Evolutionary conservation across 2,797 vertebrate genomes (phyloP).

Genomic region (Pristis pectinata): DNA sequence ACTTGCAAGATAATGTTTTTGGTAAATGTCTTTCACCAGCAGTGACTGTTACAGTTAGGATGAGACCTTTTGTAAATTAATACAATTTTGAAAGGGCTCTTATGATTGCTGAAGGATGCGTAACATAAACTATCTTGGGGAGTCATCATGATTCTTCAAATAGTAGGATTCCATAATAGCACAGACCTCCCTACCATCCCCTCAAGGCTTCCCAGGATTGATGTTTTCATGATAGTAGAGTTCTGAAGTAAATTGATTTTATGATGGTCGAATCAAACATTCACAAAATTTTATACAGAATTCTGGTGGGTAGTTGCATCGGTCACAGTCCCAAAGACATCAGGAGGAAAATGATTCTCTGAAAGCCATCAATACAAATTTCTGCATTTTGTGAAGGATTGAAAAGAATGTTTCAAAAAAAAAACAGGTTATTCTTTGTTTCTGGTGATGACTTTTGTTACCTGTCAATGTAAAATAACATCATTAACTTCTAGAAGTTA

Average conservation of each 20-base stretch:
- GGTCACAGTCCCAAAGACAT: neutral
- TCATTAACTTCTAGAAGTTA: neutral
- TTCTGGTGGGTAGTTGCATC: neutral
- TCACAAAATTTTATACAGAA: neutral
- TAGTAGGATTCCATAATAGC: neutral
- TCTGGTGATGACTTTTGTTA: neutral
- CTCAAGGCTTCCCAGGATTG: neutral
- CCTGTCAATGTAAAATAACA: neutral
- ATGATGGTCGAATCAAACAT: neutral
- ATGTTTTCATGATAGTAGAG: neutral
- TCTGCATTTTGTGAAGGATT: neutral
- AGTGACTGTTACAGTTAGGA: neutral
- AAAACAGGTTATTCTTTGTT: neutral
- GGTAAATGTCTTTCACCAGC: neutral
- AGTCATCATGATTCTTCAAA: neutral
- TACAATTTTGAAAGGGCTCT: neutral
- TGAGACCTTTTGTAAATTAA: neutral
- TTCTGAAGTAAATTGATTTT: neutral
- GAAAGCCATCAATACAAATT: neutral
- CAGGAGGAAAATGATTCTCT: neutral
- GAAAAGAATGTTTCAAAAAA: neutral
- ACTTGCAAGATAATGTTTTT: neutral
- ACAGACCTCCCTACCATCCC: neutral
- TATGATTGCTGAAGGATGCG: neutral
- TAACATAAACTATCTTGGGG: neutral